Evolutionary conservation across 2,113 vertebrate species (phyloP).

Genomic region (Lates calcarifer): DNA sequence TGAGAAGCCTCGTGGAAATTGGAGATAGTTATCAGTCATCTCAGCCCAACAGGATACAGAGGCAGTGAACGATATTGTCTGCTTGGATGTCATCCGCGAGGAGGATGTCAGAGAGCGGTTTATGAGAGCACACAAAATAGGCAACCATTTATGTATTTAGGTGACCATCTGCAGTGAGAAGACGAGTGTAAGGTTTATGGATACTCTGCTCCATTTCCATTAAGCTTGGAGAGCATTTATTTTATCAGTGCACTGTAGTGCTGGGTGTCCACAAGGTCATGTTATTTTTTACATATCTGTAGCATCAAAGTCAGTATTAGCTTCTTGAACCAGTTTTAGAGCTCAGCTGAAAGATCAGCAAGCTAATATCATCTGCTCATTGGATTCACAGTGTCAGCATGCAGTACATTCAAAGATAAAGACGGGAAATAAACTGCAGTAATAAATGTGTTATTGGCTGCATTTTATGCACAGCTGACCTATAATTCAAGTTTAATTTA

Average conservation of each 20-base stretch:
- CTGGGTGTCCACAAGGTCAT: constrained; percentile 23
- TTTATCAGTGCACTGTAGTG: constrained; percentile 18
- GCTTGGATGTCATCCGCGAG: constrained; percentile 46
- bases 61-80: constrained; percentile 33
- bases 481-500: not conserved
- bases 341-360: accelerated
- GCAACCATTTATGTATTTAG: constrained; percentile 45
- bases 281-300: constrained; percentile 23
- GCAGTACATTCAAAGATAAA: not conserved
- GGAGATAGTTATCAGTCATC: constrained; percentile 69
- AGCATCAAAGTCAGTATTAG: not conserved
- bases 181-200: constrained; percentile 44
- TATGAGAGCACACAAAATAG: constrained; percentile 53
- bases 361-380: not conserved
- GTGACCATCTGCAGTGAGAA: constrained; percentile 29
- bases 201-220: constrained; percentile 11
- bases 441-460: not conserved
- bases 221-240: constrained; percentile 22
- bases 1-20: constrained; percentile 68
- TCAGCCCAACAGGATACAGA: constrained; percentile 52
- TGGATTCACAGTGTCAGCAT: not conserved
- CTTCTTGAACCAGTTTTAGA: constrained; percentile 19
- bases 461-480: not conserved
- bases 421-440: not conserved
- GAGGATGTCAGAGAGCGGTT: constrained; percentile 37